These are phyloP conservation scores for Bombylius discolor DNA, from an alignment of 2,888 invertebrate genomes.

Conservation along the genomic window DNA sequence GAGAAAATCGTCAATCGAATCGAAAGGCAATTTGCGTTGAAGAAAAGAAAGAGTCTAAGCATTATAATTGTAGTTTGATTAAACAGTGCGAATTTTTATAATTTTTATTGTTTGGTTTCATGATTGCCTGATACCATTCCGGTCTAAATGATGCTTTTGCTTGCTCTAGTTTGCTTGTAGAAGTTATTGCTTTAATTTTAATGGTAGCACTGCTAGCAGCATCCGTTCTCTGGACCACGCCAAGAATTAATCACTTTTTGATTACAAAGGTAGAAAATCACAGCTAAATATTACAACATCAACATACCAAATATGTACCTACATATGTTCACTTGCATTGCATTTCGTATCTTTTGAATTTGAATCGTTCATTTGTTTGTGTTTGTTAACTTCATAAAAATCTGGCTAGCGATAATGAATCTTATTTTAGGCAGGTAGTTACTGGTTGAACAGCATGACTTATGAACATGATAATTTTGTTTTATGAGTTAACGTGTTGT, in stretches of 20 bases:
- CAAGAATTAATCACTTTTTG: not conserved
- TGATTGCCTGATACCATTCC: slow-evolving; percentile 33
- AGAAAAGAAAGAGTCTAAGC: not conserved
- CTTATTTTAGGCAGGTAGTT: too few species aligned
- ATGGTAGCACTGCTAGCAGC: not conserved
- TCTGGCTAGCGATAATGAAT: too few species aligned
- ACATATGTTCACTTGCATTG: too few species aligned
- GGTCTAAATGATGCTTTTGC: slow-evolving; percentile 38
- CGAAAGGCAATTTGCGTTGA: not conserved
- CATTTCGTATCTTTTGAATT: too few species aligned
- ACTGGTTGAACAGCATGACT: too few species aligned
- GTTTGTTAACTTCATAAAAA: too few species aligned
- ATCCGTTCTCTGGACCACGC: slow-evolving; percentile 1
- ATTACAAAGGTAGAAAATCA: not conserved
- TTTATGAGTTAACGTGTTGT: too few species aligned
- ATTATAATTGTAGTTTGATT: not conserved
- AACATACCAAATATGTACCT: too few species aligned
- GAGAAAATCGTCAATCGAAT: too few species aligned
- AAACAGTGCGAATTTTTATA: not conserved
- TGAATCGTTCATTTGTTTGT: too few species aligned
- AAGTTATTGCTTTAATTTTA: not conserved
- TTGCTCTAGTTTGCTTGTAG: slow-evolving; percentile 30
- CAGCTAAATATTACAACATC: too few species aligned
- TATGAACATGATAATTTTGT: too few species aligned
- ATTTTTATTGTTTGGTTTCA: not conserved